Base-by-base conservation (phyloP, 2,797 vertebrate species). In the Aselliscus stoliczkanus region DNA sequence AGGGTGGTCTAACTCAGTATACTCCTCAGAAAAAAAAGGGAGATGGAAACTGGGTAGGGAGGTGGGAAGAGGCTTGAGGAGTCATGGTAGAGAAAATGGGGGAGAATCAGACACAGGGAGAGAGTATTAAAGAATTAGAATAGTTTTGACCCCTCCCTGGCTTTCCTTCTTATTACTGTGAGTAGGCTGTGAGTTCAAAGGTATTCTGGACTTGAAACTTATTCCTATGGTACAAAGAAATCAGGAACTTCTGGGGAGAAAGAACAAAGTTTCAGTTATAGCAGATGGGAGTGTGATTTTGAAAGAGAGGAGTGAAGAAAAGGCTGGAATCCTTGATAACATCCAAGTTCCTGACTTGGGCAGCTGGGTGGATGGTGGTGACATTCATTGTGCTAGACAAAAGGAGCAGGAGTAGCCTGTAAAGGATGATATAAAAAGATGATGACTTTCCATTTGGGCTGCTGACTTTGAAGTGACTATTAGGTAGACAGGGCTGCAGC, bases 391-490 rank as follows among this genome's bases (percentile, higher is more conserved):
- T 52, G 14, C 64, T 79, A 79, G 91, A 88, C 72, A 86, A 86
- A 85, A 94, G 77, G 76, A 87, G 56, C 72, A 64, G 73, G 52
- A 75, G 60, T 23, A 64, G 75, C 23, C 62, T n/a, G 62, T 67
- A 69, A 62, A 64, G 37, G 34, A 44, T 93, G 29, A 54, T 79
- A 12, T 39, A 62, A 84, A 79, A 92, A 93, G 85, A 96, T 64
- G 95, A 96, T 85, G 93, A 88, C 85, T 96, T 97, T 93, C 39
- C 60, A 67, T 82, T 91, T 82, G 90, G 64, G 60, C 82, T 88
- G 90, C 92, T 95, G 90, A 88, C 96, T 96, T 96, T 94, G 94
- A 97, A 95, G 90, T 58, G 94, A 60, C 60, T 89, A 86, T 88
- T 94, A 86, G 82, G 88, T 95, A 96, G 92, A 75, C 93, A 94